These are phyloP conservation scores for Conus ventricosus DNA, from an alignment of 1,140 invertebrate genomes.

Conservation along the genomic window DNA sequence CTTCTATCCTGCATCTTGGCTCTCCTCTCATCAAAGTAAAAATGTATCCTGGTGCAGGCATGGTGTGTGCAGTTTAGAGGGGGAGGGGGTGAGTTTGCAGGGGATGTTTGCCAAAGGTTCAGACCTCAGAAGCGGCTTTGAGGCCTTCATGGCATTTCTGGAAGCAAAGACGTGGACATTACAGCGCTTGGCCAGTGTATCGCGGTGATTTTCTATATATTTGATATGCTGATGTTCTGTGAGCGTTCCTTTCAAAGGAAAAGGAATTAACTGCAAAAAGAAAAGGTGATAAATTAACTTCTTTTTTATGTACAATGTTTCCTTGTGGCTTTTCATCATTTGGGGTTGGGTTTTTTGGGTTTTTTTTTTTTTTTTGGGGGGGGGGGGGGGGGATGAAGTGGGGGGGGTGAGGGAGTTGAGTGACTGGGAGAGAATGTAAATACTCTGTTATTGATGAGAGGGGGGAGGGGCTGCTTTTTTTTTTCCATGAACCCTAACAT, in stretches of 20 bases:
- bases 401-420: no score
- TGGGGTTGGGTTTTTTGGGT: background rate
- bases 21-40: background rate
- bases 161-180: background rate
- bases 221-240: constrained; percentile 2
- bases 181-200: background rate
- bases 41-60: background rate
- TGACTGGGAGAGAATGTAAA: no score
- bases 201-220: constrained; percentile 1
- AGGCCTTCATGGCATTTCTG: background rate
- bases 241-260: background rate
- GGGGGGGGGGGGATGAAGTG: background rate
- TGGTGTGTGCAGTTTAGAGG: background rate
- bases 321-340: background rate
- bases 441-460: no score
- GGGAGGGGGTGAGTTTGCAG: background rate
- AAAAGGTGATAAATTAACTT: constrained; percentile 14
- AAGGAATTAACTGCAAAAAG: background rate
- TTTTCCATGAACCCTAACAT: no score
- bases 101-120: background rate
- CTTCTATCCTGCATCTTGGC: background rate
- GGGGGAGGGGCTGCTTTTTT: no score
- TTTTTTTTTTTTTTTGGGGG: background rate
- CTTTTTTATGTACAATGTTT: background rate
- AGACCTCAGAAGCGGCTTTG: background rate